These are phyloP conservation scores for Triplophysa rosa DNA, from an alignment of 2,113 vertebrate genomes.

Conservation along the genomic window DNA sequence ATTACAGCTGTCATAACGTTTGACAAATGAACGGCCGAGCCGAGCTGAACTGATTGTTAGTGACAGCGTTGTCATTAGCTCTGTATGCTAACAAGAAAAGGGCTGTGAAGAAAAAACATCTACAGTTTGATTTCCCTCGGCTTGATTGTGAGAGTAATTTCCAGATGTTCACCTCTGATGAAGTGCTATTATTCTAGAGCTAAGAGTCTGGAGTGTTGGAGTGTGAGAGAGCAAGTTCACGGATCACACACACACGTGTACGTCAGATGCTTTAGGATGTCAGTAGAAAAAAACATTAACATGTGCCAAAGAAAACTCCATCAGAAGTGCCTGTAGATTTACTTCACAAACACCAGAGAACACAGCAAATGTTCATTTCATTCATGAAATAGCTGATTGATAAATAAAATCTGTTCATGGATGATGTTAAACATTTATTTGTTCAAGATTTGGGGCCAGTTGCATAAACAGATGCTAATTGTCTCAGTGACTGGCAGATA, in stretches of 20 bases:
- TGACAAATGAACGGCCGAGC: constrained; percentile 95
- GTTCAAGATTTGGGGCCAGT: too few species aligned
- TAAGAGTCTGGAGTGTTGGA: constrained; percentile 32
- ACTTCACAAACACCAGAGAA: too few species aligned
- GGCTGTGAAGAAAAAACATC: constrained; percentile 64
- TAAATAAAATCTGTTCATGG: too few species aligned
- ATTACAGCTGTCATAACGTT: constrained; percentile 99
- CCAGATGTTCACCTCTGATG: constrained; percentile 86
- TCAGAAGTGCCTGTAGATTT: too few species aligned
- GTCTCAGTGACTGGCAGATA: too few species aligned
- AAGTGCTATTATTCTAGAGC: constrained; percentile 68
- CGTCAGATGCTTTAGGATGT: too few species aligned
- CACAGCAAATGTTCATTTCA: too few species aligned
- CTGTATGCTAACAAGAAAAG: constrained; percentile 73
- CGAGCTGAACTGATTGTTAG: constrained; percentile 88
- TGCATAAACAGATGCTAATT: too few species aligned
- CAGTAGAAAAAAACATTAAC: not conserved
- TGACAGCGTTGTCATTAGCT: constrained; percentile 98
- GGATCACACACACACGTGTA: too few species aligned
- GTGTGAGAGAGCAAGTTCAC: not conserved
- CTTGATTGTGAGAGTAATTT: constrained; percentile 86
- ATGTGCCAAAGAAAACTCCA: too few species aligned
- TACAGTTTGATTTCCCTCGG: constrained; percentile 83
- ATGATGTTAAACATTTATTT: too few species aligned
- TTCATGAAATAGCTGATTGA: too few species aligned